Evolutionary conservation across 2,113 vertebrate genomes (phyloP), one percentile per base, ranked within the genome.

Genomic region (Chauna torquata): DNA sequence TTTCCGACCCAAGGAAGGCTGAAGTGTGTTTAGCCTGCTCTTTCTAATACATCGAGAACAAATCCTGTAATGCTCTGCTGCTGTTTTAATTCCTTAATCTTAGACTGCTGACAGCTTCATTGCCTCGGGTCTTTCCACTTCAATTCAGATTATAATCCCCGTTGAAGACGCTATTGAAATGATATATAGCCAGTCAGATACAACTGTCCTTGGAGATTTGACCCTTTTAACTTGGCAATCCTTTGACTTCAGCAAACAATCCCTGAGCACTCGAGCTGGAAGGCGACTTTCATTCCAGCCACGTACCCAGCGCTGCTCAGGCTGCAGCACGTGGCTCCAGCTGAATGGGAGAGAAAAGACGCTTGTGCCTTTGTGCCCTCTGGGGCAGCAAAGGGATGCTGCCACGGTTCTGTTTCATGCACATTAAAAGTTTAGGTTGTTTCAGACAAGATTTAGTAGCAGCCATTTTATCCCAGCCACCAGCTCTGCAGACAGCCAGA

Each of bases 81-180:
- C 96, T 96, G 96, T 92, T 97, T 97, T 98, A 97, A 97, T 98
- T 97, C 98, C 97, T 97, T 98, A 97, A 98, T 97, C 96, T 97
- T 97, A 94, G 95, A 64, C 96, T 93, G 89, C 86, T 98, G 97
- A 98, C 98, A 98, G 97, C 96, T 98, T 97, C 97, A 97, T 97
- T 97, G 97, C 98, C 94, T 94, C 64, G n/a, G 96, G 95, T 97
- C 97, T 98, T 98, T 97, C 96, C 96, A 93, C 97, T 97, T 98
- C 97, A 90, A 95, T 97, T 97, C 98, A 97, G 97, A 97, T 98
- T 97, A 97, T 98, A 98, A 98, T 98, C 98, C 97, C 96, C 82
- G 38, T 87, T 97, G 97, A 97, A 97, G 96, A 97, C 92, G 95
- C 93, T 93, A 94, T 94, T 97, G 97, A 96, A 97, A 95, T 97